Evolutionary conservation across 2,888 invertebrate species (phyloP).

Genomic region (Portevinia maculata): DNA sequence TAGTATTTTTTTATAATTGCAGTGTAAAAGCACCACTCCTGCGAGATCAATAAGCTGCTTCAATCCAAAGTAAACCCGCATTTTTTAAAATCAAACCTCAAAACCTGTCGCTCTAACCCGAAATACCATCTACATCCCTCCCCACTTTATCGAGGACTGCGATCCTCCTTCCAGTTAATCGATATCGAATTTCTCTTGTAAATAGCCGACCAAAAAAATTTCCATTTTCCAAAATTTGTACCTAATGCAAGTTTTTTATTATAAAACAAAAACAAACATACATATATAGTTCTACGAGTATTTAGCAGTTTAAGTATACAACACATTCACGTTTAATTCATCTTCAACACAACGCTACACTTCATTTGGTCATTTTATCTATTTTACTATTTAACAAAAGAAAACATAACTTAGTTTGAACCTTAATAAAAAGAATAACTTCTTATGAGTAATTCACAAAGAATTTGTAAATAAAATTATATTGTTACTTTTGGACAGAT

Average conservation of each 20-base stretch:
- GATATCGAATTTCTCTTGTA: constrained; percentile 42
- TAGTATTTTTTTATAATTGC: too few species aligned
- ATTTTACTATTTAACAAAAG: constrained; percentile 25
- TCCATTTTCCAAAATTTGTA: constrained; percentile 47
- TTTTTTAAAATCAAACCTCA: too few species aligned
- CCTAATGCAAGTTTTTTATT: constrained; percentile 32
- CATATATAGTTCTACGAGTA: constrained; percentile 35
- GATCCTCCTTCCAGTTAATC: neutral
- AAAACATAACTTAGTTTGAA: constrained; percentile 39
- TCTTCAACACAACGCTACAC: constrained; percentile 16
- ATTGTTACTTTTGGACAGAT: constrained; percentile 56
- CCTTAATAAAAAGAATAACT: constrained; percentile 31
- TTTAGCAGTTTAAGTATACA: constrained; percentile 33
- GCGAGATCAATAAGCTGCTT: too few species aligned
- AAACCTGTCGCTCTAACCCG: neutral
- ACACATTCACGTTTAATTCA: constrained; percentile 25
- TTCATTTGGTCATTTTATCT: constrained; percentile 30
- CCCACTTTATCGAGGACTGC: neutral
- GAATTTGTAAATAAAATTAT: constrained; percentile 4
- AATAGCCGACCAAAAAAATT: constrained; percentile 55
- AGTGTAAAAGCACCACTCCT: too few species aligned
- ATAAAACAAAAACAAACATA: constrained; percentile 14
- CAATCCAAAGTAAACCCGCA: too few species aligned
- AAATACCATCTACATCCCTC: neutral
- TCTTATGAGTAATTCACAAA: constrained; percentile 26